Conservation (phyloP, 2,113 vertebrate species). For the Nycticebus coucang region DNA sequence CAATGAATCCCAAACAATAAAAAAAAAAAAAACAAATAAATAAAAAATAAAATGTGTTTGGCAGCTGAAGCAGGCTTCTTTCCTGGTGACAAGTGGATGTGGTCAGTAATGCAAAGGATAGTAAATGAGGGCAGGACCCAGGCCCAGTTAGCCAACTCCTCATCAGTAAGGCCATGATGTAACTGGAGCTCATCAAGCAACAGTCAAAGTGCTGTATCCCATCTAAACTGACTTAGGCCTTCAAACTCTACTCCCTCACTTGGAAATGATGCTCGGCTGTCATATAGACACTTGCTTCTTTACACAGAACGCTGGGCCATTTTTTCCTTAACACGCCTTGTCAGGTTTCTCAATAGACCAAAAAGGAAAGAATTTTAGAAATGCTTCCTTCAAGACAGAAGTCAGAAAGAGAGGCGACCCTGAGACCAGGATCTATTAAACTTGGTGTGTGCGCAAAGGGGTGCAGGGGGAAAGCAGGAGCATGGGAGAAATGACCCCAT, state of each 20-base stretch:
- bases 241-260: neutral
- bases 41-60: too few relatives aligned
- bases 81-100: too few relatives aligned
- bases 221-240: slow-evolving; percentile 26
- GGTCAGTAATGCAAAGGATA: too few relatives aligned
- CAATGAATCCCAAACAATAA: too few relatives aligned
- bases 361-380: slow-evolving; percentile 51
- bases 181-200: neutral
- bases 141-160: too few relatives aligned
- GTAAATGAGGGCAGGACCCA: too few relatives aligned
- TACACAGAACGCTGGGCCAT: neutral
- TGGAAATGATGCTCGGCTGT: neutral
- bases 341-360: neutral
- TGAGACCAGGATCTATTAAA: neutral
- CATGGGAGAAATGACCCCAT: neutral
- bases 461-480: neutral
- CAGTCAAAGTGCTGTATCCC: neutral
- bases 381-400: slow-evolving; percentile 22
- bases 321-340: neutral
- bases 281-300: neutral
- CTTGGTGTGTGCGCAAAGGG: neutral
- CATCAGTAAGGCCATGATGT: neutral
- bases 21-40: too few relatives aligned
- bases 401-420: too few relatives aligned
- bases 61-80: too few relatives aligned